Conservation (phyloP, 2,888 invertebrate species). For the Listrodromus nycthemerus region DNA sequence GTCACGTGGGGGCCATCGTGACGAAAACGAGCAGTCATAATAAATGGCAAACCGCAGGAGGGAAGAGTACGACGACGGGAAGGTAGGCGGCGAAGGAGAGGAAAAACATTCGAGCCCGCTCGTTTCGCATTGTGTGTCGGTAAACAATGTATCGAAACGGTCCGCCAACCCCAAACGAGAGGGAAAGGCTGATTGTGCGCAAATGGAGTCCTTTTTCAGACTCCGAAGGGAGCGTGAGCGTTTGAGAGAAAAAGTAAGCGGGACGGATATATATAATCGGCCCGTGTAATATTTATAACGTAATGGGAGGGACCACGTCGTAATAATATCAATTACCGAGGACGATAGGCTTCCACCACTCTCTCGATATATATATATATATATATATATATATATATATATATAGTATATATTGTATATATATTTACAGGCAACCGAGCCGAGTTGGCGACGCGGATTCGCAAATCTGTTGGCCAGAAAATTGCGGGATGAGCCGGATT, state of each 20-base stretch:
- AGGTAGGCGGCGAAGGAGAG: conserved; percentile 26
- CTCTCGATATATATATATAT: conserved; percentile 36
- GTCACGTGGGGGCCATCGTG: conserved; percentile 21
- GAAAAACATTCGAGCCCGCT: conserved; percentile 8
- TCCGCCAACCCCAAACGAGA: conserved; percentile 30
- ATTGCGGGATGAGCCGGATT: conserved; percentile 69
- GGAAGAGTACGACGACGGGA: conserved; percentile 31
- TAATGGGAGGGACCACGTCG: conserved; percentile 79
- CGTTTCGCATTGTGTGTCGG: conserved; percentile 8
- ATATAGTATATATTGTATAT: no score
- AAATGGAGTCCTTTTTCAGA: not conserved
- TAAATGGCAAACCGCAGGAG: conserved; percentile 21
- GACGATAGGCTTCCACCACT: conserved; percentile 47
- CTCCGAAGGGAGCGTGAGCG: conserved; percentile 41
- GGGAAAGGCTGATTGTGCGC: conserved; percentile 26
- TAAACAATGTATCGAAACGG: conserved; percentile 42
- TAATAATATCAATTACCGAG: conserved; percentile 81
- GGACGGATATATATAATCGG: conserved; percentile 78
- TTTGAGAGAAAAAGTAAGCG: conserved; percentile 54
- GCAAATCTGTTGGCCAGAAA: conserved; percentile 79
- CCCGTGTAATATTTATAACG: conserved; percentile 80
- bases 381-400: no score
- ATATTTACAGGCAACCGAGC: conserved; percentile 37
- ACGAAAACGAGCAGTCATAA: conserved; percentile 12
- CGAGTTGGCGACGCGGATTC: conserved; percentile 76